Evolutionary conservation across 64 coral and sea anemone genomes (phyloP), one percentile per base, ranked within the genome.

Genomic region (Pocillopora damicornis): DNA sequence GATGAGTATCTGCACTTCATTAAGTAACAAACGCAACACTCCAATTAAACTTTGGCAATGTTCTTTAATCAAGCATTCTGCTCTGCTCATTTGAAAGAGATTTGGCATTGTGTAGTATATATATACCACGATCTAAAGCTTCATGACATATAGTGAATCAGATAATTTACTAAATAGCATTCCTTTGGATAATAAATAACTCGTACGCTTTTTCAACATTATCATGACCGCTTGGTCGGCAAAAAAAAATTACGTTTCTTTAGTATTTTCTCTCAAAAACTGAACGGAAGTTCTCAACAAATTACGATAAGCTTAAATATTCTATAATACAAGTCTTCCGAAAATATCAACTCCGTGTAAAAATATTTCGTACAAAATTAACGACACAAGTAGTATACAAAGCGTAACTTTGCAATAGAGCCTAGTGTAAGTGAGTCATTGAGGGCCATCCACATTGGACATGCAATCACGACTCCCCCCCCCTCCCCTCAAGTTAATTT

Each of bases 311-410:
- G 64, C 22, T 84, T 93, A 93, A 93, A 93, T 93, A 89, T 78
- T 67, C 62, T 93, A 93, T 93, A 61, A 78, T 93, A 89, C 91
- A 93, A 62, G 38, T 89, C 63, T 93, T 69, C 91, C 81, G 81
- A 93, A 93, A 93, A 93, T 93, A 93, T 88, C 36, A 93, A 88
- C 81, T 79, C 88, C 59, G n/a, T 93, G 91, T 82, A 93, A 93
- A 93, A 93, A 93, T 93, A 93, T 64, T 93, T 68, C 91, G 91
- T 93, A 93, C 91, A 93, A 93, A 93, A 93, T 86, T 93, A 76
- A 89, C 87, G 72, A 66, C 25, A 93, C 61, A 73, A 75, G 78
- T 76, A 63, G 61, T 36, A 69, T 88, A 83, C 61, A 86, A 84
- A 89, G 80, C 63, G 60, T 34, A 60, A 26, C 67, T 74, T 62